These are phyloP conservation scores for Tuberolachnus salignus DNA, from an alignment of 2,888 invertebrate species.

Conservation along the genomic window DNA sequence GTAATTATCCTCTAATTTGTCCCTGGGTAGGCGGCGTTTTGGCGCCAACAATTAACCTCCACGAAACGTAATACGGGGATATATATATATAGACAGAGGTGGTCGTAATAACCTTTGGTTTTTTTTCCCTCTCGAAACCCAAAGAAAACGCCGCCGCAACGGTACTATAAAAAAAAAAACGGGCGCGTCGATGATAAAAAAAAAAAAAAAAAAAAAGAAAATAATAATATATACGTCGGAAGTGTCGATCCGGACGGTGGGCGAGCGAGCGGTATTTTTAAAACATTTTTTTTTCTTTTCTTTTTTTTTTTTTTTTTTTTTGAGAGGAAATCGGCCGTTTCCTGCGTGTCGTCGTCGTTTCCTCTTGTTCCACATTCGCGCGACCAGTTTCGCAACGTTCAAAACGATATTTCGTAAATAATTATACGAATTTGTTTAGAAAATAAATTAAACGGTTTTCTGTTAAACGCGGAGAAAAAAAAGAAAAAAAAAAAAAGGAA, in stretches of 20 bases:
- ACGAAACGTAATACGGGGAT: too few species aligned
- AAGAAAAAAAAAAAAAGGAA: background rate
- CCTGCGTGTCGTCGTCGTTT: constrained; percentile 32
- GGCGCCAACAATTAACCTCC: constrained; percentile 54
- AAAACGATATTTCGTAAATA: constrained; percentile 11
- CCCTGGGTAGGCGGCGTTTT: constrained; percentile 49
- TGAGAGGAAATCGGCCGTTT: constrained; percentile 51
- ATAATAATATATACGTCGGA: constrained; percentile 55
- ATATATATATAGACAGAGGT: too few species aligned
- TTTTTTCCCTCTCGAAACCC: background rate
- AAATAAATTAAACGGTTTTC: constrained; percentile 41
- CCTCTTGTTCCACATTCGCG: constrained; percentile 32
- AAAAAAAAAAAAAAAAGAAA: too few species aligned
- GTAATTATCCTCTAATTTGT: constrained; percentile 56
- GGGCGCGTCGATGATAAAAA: too few species aligned
- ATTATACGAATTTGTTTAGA: constrained; percentile 21
- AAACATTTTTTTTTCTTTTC: too few species aligned
- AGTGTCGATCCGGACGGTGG: constrained; percentile 41
- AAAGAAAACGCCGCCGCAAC: background rate
- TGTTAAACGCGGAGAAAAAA: background rate
- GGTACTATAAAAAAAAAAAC: too few species aligned
- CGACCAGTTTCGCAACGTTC: constrained; percentile 7
- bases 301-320: too few species aligned
- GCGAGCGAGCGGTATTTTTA: background rate
- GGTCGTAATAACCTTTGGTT: too few species aligned